A percentile compares a stretch with the other conserved stretches of the same genome.
Conservation (phyloP, 2,888 invertebrate species). For the Andrena fulva region DNA sequence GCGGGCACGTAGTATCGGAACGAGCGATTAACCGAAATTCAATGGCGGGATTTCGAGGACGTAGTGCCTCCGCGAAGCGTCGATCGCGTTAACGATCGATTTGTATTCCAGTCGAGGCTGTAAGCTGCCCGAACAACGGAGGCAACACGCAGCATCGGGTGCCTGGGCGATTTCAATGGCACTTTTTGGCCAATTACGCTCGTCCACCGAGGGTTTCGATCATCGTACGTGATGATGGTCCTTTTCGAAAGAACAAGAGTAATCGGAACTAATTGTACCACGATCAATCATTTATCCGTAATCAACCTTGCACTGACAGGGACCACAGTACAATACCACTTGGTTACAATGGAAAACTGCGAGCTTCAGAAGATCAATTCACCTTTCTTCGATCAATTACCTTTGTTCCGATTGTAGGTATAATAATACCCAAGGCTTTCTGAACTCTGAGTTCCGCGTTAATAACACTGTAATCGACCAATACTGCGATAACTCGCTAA, state of each 20-base stretch:
- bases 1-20: constrained; percentile 15
- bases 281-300: too few species aligned
- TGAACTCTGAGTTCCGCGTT: too few species aligned
- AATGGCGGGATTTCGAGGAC: constrained; percentile 40
- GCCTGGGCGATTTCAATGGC: constrained; percentile 20
- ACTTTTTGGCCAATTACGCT: constrained; percentile 27
- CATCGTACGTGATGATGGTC: constrained; percentile 42
- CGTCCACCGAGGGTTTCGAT: constrained; percentile 28
- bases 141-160: constrained; percentile 16
- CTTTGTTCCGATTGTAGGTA: too few species aligned
- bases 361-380: too few species aligned
- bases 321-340: too few species aligned
- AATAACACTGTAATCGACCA: too few species aligned
- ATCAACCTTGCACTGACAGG: too few species aligned
- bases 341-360: too few species aligned
- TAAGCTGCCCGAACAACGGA: constrained; percentile 40
- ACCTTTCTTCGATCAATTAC: too few species aligned
- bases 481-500: too few species aligned
- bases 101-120: constrained; percentile 45
- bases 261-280: background rate
- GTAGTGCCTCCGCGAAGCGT: constrained; percentile 18
- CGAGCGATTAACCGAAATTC: constrained; percentile 46
- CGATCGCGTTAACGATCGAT: constrained; percentile 59
- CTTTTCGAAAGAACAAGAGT: background rate
- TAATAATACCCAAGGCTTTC: too few species aligned